phyloP scores from a whole-genome alignment of 2,888 invertebrate species.

The Napeogenes sylphis region DNA sequence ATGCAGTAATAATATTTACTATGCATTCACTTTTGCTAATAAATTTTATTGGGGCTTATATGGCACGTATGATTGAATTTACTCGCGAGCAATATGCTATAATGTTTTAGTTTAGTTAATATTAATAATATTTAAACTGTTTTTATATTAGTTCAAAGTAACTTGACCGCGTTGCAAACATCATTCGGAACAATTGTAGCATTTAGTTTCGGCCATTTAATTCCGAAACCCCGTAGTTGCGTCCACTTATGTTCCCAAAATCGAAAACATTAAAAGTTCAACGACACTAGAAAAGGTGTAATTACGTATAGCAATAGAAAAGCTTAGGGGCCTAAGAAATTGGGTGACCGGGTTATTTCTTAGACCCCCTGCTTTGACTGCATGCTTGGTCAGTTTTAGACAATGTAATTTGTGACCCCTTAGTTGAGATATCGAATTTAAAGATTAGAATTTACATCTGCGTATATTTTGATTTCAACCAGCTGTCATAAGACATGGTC shows the following conservation, averaged over 20 bases:
- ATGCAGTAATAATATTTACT: slow-evolving; percentile 24
- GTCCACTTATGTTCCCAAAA: slow-evolving; percentile 65
- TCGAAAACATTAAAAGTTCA: slow-evolving; percentile 63
- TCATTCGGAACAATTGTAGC: slow-evolving; percentile 31
- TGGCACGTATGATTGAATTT: background rate
- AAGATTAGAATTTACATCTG: slow-evolving; percentile 45
- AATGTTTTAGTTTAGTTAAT: no score
- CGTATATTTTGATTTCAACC: slow-evolving; percentile 32
- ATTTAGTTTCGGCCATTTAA: slow-evolving; percentile 39
- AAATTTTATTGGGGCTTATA: slow-evolving; percentile 20
- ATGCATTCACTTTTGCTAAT: slow-evolving; percentile 34
- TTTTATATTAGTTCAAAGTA: slow-evolving; percentile 2
- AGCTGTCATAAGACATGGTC: slow-evolving; percentile 15
- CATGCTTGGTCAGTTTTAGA: slow-evolving; percentile 74
- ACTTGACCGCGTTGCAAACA: slow-evolving; percentile 2
- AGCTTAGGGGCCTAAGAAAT: slow-evolving; percentile 58
- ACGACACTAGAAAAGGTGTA: slow-evolving; percentile 67
- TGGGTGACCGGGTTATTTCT: slow-evolving; percentile 67
- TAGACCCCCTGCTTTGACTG: slow-evolving; percentile 57
- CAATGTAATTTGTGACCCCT: slow-evolving; percentile 61
- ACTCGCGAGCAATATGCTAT: background rate
- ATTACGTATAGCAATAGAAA: slow-evolving; percentile 56
- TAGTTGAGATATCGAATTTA: slow-evolving; percentile 43
- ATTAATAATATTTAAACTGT: no score
- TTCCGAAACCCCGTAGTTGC: slow-evolving; percentile 56